These are phyloP conservation scores for Nicator chloris DNA, from an alignment of 2,113 vertebrate species.

Conservation along the genomic window DNA sequence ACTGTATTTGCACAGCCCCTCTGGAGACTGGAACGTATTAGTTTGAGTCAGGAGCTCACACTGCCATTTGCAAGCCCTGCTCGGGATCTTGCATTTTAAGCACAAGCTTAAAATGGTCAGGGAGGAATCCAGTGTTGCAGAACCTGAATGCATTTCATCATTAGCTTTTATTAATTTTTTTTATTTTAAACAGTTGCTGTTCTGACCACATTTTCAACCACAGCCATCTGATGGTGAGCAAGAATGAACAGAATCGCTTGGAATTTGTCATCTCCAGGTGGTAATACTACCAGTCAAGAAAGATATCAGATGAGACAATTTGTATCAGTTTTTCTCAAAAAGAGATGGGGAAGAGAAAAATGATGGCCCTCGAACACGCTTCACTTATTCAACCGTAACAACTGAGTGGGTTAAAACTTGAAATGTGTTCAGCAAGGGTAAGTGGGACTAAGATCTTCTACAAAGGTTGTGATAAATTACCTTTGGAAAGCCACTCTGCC, in stretches of 20 bases:
- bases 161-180: rapidly evolving
- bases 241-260: not conserved
- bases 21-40: not conserved
- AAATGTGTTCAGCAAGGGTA: not conserved
- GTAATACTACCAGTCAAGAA: not conserved
- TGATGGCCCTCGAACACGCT: not conserved
- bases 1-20: not conserved
- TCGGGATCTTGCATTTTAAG: not conserved
- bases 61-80: not conserved
- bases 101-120: not conserved
- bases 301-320: not conserved
- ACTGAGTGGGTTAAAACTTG: not conserved
- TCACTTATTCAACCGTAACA: not conserved
- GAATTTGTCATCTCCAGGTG: not conserved
- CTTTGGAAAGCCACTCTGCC: not conserved
- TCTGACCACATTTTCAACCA: not conserved
- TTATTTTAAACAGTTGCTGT: not conserved
- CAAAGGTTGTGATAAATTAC: not conserved
- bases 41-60: not conserved
- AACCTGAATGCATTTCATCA: not conserved
- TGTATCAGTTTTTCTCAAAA: not conserved
- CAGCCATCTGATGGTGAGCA: not conserved
- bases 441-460: not conserved
- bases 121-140: not conserved
- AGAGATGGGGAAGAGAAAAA: not conserved